Percentiles rank a stretch among this genome's conserved stretches.
phyloP scores from a whole-genome alignment of 2,888 invertebrate genomes.

The Acronicta aceris region DNA sequence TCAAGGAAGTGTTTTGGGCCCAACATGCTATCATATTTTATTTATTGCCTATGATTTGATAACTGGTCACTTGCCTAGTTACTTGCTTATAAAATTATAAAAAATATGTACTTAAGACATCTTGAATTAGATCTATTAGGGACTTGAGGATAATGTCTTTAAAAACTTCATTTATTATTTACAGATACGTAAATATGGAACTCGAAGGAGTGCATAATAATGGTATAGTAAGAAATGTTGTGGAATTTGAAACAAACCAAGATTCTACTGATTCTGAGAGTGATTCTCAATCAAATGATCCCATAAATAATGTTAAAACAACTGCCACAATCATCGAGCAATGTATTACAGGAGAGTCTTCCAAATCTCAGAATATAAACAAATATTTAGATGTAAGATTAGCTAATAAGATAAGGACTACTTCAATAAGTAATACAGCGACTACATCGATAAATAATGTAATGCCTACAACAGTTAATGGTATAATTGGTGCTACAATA shows the following conservation, averaged over 20 bases:
- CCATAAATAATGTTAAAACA: not conserved
- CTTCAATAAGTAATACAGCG: not conserved
- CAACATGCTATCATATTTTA: no score
- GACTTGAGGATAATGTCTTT: not conserved
- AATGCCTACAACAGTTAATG: not conserved
- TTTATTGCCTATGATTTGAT: no score
- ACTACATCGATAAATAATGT: not conserved
- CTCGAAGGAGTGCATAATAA: not conserved
- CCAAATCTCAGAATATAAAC: not conserved
- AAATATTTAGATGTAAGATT: not conserved
- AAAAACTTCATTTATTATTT: conserved; percentile 5
- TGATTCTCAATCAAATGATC: conserved; percentile 10
- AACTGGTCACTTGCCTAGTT: no score
- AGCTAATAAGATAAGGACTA: not conserved
- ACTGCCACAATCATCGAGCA: conserved; percentile 3
- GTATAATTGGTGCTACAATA: not conserved
- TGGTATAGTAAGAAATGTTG: no score
- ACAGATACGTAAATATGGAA: conserved; percentile 41
- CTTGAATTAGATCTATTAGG: no score
- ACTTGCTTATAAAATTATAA: no score
- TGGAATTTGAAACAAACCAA: conserved; percentile 5
- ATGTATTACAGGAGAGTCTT: not conserved
- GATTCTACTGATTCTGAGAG: conserved; percentile 17
- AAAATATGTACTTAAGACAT: no score
- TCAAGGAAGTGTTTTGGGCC: no score